Base-by-base conservation (phyloP, 2,797 vertebrate genomes). In the Hozukius guyotensis region DNA sequence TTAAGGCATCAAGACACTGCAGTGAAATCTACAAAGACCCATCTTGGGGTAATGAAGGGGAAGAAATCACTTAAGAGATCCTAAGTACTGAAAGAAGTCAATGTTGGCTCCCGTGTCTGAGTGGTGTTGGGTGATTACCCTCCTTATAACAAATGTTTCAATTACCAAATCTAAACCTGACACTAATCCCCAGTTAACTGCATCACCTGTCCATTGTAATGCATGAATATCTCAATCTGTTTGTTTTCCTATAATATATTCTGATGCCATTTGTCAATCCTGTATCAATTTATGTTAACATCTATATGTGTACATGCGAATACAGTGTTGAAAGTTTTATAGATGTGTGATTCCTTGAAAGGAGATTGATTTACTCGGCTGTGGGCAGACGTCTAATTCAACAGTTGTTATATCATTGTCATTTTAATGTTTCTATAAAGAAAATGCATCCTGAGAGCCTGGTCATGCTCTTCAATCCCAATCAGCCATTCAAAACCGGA, bases 401-500 rank as follows among this genome's bases (percentile, higher is more conserved):
- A 67, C 38, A 72, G 16, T 38, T 77, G 18, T 62, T 77, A 61
- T 34, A 69, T 74, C 75, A n/a, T 34, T 60, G 16, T 18, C 2
- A 73, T 53, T 57, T 52, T n/a, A 27, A 32, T 13, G 3, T 72
- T 55, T 46, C 29, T 8, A 4, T 49, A 11, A 52, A 42, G 38
- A 59, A 49, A 53, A 64, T 24, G 6, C 27, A 60, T 66, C 63
- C 10, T 22, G 10, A 60, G 6, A 62, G 72, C 27, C 18, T 24
- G 29, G 20, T 72, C 34, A 59, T 22, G 31, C 31, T 36, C 52
- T 53, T 66, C 2, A 16, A 77, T 77, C 63, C 69, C 22, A 65
- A 77, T 75, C n/a, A 84, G 71, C 18, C 38, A 67, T 86, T 83
- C 46, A 82, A 82, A 87, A 84, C 22, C 83, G 75, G 46, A 77